A percentile compares a stretch with the other conserved stretches of the same genome.
Conservation (phyloP, 2,888 invertebrate species). For the Plemyria rubiginata region DNA sequence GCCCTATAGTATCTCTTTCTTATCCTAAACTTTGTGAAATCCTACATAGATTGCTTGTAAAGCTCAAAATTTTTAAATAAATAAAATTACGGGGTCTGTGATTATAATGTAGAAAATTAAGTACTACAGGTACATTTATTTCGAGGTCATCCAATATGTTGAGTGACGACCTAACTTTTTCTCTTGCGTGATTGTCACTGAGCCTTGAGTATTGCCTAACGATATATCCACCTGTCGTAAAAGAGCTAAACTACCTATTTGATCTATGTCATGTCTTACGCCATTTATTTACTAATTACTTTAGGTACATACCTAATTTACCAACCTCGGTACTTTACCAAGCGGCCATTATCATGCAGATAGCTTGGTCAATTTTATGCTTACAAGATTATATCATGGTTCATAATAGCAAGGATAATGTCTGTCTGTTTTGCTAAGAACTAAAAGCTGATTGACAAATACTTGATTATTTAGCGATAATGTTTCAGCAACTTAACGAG, state of each 20-base stretch:
- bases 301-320: neutral
- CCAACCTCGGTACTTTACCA: neutral
- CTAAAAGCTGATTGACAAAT: neutral
- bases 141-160: conserved; percentile 12
- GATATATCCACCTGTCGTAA: conserved; percentile 4
- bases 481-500: neutral
- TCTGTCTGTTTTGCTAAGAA: conserved; percentile 8
- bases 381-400: conserved; percentile 19
- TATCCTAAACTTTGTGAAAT: no score
- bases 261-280: conserved; percentile 19
- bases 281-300: conserved; percentile 5
- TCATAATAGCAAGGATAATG: conserved; percentile 13
- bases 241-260: conserved; percentile 1
- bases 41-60: no score
- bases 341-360: neutral
- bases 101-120: neutral
- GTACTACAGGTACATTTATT: neutral
- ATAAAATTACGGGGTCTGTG: no score
- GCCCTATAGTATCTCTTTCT: no score
- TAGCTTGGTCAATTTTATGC: conserved; percentile 5
- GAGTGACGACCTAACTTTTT: conserved; percentile 19
- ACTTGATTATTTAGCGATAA: neutral
- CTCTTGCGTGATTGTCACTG: conserved; percentile 18
- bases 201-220: conserved; percentile 26
- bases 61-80: no score